Percentiles rank a stretch among this genome's conserved stretches.
phyloP scores from a whole-genome alignment of 1,140 invertebrate species.

The Amyelois transitella region DNA sequence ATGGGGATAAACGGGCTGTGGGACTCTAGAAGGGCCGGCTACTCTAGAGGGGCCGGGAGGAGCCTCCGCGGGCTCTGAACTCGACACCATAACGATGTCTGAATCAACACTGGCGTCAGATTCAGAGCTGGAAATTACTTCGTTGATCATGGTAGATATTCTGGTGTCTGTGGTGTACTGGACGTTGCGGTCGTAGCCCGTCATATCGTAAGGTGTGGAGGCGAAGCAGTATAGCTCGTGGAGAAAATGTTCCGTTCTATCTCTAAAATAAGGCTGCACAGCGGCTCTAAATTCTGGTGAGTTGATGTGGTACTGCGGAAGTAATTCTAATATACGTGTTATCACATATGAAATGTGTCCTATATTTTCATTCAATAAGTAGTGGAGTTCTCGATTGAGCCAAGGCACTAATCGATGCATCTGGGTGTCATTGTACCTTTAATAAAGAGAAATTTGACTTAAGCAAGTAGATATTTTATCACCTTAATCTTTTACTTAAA shows the following conservation, averaged over 20 bases:
- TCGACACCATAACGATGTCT: conserved; percentile 60
- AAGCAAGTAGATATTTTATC: no score
- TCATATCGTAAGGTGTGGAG: conserved; percentile 87
- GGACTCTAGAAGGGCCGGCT: conserved; percentile 35
- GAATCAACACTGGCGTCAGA: conserved; percentile 58
- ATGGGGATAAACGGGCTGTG: conserved; percentile 43
- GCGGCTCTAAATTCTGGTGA: conserved; percentile 82
- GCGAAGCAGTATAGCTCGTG: conserved; percentile 94
- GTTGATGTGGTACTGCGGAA: conserved; percentile 82
- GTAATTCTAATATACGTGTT: conserved; percentile 80
- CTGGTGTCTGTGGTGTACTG: conserved; percentile 66
- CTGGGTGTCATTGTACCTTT: conserved; percentile 84
- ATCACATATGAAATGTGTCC: conserved; percentile 79
- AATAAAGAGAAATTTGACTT: conserved; percentile 35
- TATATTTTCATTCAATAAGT: conserved; percentile 78
- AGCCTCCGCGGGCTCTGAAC: conserved; percentile 36
- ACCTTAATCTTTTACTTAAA: no score
- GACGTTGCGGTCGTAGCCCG: conserved; percentile 81
- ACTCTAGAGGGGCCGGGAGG: conserved; percentile 42
- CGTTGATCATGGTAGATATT: conserved; percentile 52
- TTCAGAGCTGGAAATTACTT: conserved; percentile 63
- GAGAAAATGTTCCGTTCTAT: conserved; percentile 86
- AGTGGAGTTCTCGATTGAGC: conserved; percentile 90
- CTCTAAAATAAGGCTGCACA: conserved; percentile 76
- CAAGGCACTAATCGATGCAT: conserved; percentile 89